A percentile compares a stretch with the other conserved stretches of the same genome.
Conservation (phyloP, 1,140 invertebrate genomes). For the Trichoplusia ni region DNA sequence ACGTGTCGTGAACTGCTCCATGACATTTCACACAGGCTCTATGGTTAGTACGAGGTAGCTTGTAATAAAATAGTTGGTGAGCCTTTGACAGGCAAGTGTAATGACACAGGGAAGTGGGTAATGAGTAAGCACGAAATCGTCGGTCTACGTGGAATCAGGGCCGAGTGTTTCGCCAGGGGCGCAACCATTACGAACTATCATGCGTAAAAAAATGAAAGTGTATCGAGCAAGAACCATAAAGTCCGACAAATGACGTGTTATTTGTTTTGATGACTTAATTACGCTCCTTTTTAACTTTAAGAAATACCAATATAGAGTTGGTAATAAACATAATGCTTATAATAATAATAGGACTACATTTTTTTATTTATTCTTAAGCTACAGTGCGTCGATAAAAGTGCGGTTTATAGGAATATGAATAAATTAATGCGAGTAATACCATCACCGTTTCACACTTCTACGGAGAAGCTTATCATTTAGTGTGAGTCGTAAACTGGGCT, state of each 20-base stretch:
- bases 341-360: conserved; percentile 22
- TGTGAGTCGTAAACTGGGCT: conserved; percentile 3
- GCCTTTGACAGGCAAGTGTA: conserved; percentile 46
- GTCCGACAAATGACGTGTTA: conserved; percentile 23
- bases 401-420: conserved; percentile 21
- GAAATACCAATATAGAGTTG: too few relatives aligned
- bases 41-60: conserved; percentile 18
- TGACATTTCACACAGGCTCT: conserved; percentile 18
- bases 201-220: conserved; percentile 52
- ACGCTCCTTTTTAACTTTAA: conserved; percentile 8
- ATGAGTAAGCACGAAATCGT: conserved; percentile 51
- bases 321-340: conserved; percentile 27
- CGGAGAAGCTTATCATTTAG: conserved; percentile 7
- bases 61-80: conserved; percentile 50
- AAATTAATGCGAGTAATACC: conserved; percentile 15
- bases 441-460: conserved; percentile 14
- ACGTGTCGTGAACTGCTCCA: conserved; percentile 40
- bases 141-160: conserved; percentile 45
- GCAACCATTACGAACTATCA: conserved; percentile 53
- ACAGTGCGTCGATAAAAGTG: conserved; percentile 15
- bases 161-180: conserved; percentile 49
- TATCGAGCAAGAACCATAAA: conserved; percentile 37
- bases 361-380: conserved; percentile 17
- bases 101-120: conserved; percentile 39
- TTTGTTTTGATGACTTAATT: conserved; percentile 29